A percentile compares a stretch with the other conserved stretches of the same genome.
Evolutionary conservation across 2,113 vertebrate genomes (phyloP).

Genomic region (Taxidea taxus): DNA sequence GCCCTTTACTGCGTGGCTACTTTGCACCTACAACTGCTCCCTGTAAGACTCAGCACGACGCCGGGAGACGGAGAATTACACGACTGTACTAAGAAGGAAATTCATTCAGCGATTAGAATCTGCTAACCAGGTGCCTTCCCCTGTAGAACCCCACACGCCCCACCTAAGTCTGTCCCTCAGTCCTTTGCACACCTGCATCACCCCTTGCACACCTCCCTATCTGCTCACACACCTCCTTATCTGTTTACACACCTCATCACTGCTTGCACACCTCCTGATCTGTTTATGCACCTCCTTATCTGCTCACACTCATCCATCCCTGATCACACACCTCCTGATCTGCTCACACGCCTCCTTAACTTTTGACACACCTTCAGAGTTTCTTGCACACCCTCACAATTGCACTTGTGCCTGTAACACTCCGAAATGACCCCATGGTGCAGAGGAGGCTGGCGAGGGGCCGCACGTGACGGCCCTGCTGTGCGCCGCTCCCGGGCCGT

Average conservation of each 20-base stretch:
- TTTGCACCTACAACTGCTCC: background rate
- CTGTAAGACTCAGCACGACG: too few species aligned
- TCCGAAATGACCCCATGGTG: fast-evolving
- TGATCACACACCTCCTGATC: background rate
- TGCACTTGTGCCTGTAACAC: fast-evolving
- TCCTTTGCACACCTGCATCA: background rate
- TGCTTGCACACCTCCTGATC: background rate
- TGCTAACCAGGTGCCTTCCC: background rate
- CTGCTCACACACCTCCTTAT: background rate
- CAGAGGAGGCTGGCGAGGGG: background rate
- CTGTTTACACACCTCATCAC: background rate
- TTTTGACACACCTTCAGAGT: background rate
- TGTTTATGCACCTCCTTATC: background rate
- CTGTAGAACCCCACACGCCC: background rate
- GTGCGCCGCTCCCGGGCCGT: fast-evolving
- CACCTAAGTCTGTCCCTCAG: too few species aligned
- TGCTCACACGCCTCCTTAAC: background rate
- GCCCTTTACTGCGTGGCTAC: fast-evolving
- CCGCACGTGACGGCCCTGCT: fast-evolving
- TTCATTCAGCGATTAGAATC: background rate
- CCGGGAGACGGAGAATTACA: background rate
- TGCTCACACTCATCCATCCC: background rate
- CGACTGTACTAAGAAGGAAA: background rate
- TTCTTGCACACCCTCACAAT: background rate
- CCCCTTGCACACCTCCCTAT: background rate